Evolutionary conservation across 2,797 vertebrate species (phyloP).

Genomic region (Crossoptilon crossoptilon): DNA sequence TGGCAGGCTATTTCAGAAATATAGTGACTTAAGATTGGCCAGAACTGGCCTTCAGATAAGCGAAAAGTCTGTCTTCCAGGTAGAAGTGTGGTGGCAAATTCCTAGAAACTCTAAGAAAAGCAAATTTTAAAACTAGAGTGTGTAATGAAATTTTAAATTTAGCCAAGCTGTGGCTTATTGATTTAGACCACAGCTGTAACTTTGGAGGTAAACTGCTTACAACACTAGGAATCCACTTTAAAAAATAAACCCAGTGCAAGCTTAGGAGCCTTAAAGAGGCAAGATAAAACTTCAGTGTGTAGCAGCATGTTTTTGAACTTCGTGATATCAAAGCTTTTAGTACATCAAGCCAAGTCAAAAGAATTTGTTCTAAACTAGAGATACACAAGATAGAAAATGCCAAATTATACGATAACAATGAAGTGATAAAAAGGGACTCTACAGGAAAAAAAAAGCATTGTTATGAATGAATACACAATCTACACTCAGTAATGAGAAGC

Average conservation of each 20-base stretch:
- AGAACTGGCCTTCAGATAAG: not conserved
- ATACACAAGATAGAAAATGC: not conserved
- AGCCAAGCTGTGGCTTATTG: not conserved
- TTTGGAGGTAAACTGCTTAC: not conserved
- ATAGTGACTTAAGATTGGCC: not conserved
- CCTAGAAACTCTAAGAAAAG: not conserved
- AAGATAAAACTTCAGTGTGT: not conserved
- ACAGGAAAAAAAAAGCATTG: not conserved
- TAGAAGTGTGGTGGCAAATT: not conserved
- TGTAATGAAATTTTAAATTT: not conserved
- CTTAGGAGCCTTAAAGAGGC: not conserved
- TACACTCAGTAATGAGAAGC: not conserved
- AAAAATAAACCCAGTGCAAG: not conserved
- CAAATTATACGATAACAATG: not conserved
- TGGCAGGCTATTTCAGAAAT: not conserved
- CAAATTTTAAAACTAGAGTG: not conserved
- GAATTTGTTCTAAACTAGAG: not conserved
- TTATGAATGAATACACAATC: not conserved
- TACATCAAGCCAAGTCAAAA: not conserved
- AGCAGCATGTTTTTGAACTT: not conserved
- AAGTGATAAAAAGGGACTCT: not conserved
- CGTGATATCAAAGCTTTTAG: not conserved
- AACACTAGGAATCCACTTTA: not conserved
- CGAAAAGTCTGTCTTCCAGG: not conserved
- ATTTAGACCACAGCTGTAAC: not conserved